Evolutionary conservation across 2,113 vertebrate species (phyloP), one percentile per base, ranked within the genome.

Genomic region (Copsychus sechellarum): DNA sequence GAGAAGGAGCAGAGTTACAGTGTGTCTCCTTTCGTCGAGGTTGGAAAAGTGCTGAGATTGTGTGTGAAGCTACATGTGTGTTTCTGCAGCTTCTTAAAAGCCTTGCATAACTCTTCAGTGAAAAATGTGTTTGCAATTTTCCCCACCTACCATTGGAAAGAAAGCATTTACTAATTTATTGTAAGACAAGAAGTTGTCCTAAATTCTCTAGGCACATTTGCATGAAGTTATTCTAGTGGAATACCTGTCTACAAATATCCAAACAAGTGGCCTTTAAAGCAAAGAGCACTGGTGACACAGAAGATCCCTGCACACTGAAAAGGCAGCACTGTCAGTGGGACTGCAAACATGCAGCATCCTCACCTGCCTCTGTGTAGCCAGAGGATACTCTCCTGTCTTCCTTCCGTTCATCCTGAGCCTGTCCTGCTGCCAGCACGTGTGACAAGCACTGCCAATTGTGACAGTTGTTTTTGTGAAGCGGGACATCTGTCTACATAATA

Each of bases 401-500:
- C 1, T 3, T 77, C 58, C 70, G 13, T 25, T 95, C 88, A 73
- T 64, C 42, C 62, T 17, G 47, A 90, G 87, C 89, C 74, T 1
- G 8, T 45, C 57, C 83, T 93, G 64, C 62, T 96, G 92, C 95
- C 95, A 95, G 87, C 61, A 91, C 1, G 0, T 40, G 51, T 74
- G 93, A 88, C 26, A 90, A 43, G 54, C 57, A 58, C 11, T 95
- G 95, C 83, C 95, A 95, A 93, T 70, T 92, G 58, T 62, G 81
- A 93, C 95, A 90, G 88, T 95, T 96, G 90, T 95, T 95, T 95
- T 87, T 61, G 61, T 95, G 94, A 97, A 95, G 54, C 74, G 36
- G 69, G 91, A 95, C 95, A 96, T 95, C 92, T 95, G 94, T 90
- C 92, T 90, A 77, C 76, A 92, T 85, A 90, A 95, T 93, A 96